Evolutionary conservation across 2,797 vertebrate genomes (phyloP).

Genomic region (Propithecus deckenii): DNA sequence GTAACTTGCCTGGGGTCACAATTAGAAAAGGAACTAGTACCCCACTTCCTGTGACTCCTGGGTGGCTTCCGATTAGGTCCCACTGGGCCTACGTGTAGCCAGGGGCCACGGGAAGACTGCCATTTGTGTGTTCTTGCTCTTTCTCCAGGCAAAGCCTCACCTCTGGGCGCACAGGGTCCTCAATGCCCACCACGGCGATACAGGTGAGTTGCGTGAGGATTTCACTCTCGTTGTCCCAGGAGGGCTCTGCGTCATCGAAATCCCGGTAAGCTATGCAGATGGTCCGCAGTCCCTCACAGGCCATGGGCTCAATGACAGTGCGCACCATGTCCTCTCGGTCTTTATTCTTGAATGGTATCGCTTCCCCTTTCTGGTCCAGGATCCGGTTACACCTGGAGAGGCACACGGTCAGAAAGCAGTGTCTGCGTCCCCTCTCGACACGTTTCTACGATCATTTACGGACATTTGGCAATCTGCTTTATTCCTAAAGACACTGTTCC

Average conservation of each 20-base stretch:
- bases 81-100: background rate
- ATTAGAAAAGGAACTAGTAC: background rate
- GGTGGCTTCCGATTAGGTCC: background rate
- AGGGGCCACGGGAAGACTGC: background rate
- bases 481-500: background rate
- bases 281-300: constrained; percentile 94
- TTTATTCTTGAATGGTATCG: constrained; percentile 90
- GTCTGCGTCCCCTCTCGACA: background rate
- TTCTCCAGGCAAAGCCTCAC: constrained; percentile 82
- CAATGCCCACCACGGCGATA: constrained; percentile 95
- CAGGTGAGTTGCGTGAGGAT: constrained; percentile 94
- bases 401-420: background rate
- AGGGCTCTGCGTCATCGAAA: constrained; percentile 88
- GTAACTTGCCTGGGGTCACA: background rate
- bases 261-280: constrained; percentile 96
- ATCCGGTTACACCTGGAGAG: constrained; percentile 91
- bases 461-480: background rate
- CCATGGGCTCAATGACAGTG: constrained; percentile 98
- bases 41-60: background rate
- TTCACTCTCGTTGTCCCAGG: constrained; percentile 94
- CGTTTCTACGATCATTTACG: fast-evolving
- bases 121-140: background rate
- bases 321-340: constrained; percentile 96
- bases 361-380: constrained; percentile 90
- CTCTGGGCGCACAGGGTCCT: constrained; percentile 97